Base-by-base conservation (phyloP, 2,888 invertebrate genomes). In the Myopa tessellatipennis region DNA sequence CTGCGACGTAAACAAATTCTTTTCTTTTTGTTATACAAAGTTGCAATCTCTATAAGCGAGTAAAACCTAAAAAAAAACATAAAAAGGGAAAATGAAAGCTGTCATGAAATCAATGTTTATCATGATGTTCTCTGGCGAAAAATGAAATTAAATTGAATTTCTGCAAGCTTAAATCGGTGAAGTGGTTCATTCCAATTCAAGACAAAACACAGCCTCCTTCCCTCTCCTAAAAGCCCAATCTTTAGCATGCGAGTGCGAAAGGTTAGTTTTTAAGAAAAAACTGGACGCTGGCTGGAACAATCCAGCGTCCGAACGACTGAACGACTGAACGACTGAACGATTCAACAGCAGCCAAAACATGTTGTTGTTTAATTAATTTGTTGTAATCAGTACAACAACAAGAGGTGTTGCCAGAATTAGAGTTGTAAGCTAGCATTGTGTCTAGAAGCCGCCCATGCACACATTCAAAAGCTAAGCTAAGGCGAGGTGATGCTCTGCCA, bases 361-460 rank as follows among this genome's bases (percentile, higher is more conserved):
- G 45, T 45, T 45, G 36, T 63, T 63, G n/a, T 26, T 14, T 63
- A 63, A 63, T 63, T 63, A 63, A 63, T 63, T 63, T 63, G 63
- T 63, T 36, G 36, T 63, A 63, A 63, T 63, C 63, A 63, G 34
- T 26, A 36, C 45, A 45, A 12, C 10, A 10, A 63, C 63, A 45
- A 45, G 36, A 63, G 34, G 14, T 26, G 63, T 36, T 26, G 63
- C 45, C 36, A 63, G 63, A 26, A 36, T 36, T 26, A 16, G 34
- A 63, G 63, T 63, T 63, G 63, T 63, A 36, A 10, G 63, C 63
- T 12, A 4, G 7, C 6, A 45, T 10, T 45, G 45, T 10, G 10
- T 45, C 45, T 45, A 8, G 45, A 45, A 45, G 36, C 26, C 63
- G 63, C 63, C 34, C 63, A 63, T 63, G 36, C 36, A 63, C 34